A percentile compares a stretch with the other conserved stretches of the same genome.
Conservation (phyloP, 2,888 invertebrate species). For the Drosophila pseudotalamancana region DNA sequence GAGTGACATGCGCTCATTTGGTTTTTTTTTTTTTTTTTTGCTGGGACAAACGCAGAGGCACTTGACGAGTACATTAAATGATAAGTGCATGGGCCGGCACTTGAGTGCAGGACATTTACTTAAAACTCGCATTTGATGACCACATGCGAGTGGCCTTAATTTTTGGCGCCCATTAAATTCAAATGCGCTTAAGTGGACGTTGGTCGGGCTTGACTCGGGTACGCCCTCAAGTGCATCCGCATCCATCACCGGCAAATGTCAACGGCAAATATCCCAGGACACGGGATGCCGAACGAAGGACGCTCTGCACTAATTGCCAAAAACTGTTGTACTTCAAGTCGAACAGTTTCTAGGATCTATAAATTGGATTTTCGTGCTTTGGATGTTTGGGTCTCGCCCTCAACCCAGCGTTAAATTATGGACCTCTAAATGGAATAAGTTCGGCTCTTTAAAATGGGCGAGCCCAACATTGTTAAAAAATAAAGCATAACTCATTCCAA, state of each 20-base stretch:
- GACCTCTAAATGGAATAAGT: conserved; percentile 9
- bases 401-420: conserved; percentile 27
- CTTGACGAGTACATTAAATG: conserved; percentile 50
- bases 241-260: conserved; percentile 39
- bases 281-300: background rate
- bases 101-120: conserved; percentile 63
- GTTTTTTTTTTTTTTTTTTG: background rate
- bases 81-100: conserved; percentile 53
- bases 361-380: conserved; percentile 78
- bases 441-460: conserved; percentile 23
- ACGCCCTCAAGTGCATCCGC: conserved; percentile 47
- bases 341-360: conserved; percentile 17
- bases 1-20: conserved; percentile 25
- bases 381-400: conserved; percentile 65
- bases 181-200: conserved; percentile 55
- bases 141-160: conserved; percentile 29
- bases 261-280: background rate
- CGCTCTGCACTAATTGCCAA: conserved; percentile 52
- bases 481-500: conserved; percentile 50
- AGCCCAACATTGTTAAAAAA: conserved; percentile 35
- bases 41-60: conserved; percentile 16
- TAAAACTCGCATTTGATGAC: conserved; percentile 61
- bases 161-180: conserved; percentile 52
- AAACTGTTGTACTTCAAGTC: conserved; percentile 39
- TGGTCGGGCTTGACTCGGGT: conserved; percentile 8